A percentile compares a stretch with the other conserved stretches of the same genome.
phyloP scores from a whole-genome alignment of 1,140 invertebrate genomes.

The Matsumurasca onukii region DNA sequence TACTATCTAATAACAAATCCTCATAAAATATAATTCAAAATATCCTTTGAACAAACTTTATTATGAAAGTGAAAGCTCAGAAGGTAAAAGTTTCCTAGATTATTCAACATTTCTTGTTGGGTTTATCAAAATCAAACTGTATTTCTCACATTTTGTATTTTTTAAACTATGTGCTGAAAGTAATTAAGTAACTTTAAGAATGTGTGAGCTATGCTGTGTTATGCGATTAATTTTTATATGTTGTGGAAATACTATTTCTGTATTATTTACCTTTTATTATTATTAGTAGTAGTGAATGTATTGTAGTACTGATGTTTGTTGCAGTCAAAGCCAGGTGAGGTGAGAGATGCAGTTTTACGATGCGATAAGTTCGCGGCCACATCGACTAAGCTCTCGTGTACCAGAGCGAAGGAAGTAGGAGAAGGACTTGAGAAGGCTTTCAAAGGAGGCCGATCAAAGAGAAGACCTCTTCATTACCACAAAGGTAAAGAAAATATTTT shows the following conservation, averaged over 20 bases:
- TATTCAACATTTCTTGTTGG: too few relatives aligned
- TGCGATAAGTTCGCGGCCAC: conserved; percentile 77
- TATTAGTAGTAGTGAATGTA: not conserved
- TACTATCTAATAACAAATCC: too few relatives aligned
- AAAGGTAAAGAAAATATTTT: too few relatives aligned
- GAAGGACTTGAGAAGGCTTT: conserved; percentile 71
- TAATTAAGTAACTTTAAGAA: not conserved
- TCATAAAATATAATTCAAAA: too few relatives aligned
- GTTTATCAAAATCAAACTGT: too few relatives aligned
- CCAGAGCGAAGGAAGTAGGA: conserved; percentile 82
- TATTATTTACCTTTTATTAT: not conserved
- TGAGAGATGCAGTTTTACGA: conserved; percentile 60
- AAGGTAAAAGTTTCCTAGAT: too few relatives aligned
- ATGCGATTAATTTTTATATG: not conserved
- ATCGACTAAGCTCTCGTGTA: conserved; percentile 83
- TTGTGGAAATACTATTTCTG: not conserved
- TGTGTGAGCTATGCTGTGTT: not conserved
- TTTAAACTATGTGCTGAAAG: not conserved
- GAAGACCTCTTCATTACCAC: conserved; percentile 71
- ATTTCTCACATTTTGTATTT: not conserved
- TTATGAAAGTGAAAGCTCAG: too few relatives aligned
- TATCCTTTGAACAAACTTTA: too few relatives aligned
- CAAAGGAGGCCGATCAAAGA: conserved; percentile 64
- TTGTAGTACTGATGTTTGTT: conserved; percentile 26
- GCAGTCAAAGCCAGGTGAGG: conserved; percentile 56